Base-by-base conservation (phyloP, 2,113 vertebrate genomes). In the Bos indicus region DNA sequence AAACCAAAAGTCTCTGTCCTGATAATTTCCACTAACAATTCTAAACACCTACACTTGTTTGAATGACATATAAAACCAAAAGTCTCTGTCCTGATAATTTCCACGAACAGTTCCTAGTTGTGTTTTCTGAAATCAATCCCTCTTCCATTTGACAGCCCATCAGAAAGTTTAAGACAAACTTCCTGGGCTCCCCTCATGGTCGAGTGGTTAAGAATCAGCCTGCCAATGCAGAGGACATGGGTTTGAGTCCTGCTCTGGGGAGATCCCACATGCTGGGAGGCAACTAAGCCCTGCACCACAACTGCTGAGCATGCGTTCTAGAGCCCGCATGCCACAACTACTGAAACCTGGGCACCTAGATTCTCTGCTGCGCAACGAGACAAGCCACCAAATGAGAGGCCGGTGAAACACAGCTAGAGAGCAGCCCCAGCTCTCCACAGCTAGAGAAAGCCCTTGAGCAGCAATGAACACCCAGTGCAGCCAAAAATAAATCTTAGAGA, bases 61-160 rank as follows among this genome's bases (percentile, higher is more conserved):
- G 51, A 91, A 96, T 93, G 43, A 92, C 33, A 36, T 30, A 51
- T 25, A 23, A 51, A 95, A 91, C 67, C 40, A 90, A 71, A 92
- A 87, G n/a, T 92, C 56, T 95, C 33, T 77, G 36, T 60, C 19
- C 43, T 57, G 48, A n/a, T n/a, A 54, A 57, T 36, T 85, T 90
- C 64, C 23, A 92, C 21, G 46, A 89, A 84, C 33, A 36, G 28
- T 26, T 43, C 16, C 16, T 59, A 9, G 7, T 40, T 90, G 5
- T 21, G 6, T 16, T 51, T 33, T 87, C 71, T 92, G 74, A 94
- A 91, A 94, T 28, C 74, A 94, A 91, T 77, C 67, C 33, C 40
- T 82, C 10, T 59, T 92, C 74, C 54, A n/a, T 57, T 23, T 67
- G 43, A 96, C 5, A 48, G 25, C 11, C 46, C 40, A 46, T 43